Evolutionary conservation across 1,140 invertebrate species (phyloP).

Genomic region (Lysiphlebus fabarum): DNA sequence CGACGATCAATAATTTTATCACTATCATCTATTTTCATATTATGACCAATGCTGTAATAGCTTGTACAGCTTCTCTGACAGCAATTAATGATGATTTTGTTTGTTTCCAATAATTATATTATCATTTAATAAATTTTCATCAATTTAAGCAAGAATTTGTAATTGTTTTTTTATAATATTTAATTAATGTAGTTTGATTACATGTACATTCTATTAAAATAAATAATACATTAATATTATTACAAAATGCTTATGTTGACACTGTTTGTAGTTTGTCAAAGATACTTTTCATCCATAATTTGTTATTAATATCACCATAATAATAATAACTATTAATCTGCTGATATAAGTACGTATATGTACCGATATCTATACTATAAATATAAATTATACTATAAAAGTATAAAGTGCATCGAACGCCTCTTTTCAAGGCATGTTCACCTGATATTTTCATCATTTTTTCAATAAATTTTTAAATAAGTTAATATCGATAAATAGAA

Average conservation of each 20-base stretch:
- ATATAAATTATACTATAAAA: no score
- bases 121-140: conserved; percentile 72
- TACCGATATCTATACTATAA: no score
- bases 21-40: no score
- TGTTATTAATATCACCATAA: conserved; percentile 93
- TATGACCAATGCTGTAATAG: no score
- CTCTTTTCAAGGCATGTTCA: no score
- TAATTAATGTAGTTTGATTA: conserved; percentile 83
- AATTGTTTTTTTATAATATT: conserved; percentile 73
- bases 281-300: conserved; percentile 98
- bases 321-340: conserved; percentile 96
- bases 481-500: no score
- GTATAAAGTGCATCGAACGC: no score
- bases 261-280: conserved; percentile 91
- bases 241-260: conserved; percentile 86
- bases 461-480: no score
- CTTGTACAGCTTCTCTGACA: conserved; percentile 76
- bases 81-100: conserved; percentile 76
- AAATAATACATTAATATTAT: conserved; percentile 87
- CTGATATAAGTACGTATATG: conserved; percentile 73
- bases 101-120: conserved; percentile 70
- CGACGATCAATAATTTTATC: no score
- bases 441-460: no score
- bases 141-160: conserved; percentile 82
- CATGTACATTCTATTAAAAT: conserved; percentile 88